Conservation (phyloP, 2,888 invertebrate genomes). For the Saturnia pavonia region DNA sequence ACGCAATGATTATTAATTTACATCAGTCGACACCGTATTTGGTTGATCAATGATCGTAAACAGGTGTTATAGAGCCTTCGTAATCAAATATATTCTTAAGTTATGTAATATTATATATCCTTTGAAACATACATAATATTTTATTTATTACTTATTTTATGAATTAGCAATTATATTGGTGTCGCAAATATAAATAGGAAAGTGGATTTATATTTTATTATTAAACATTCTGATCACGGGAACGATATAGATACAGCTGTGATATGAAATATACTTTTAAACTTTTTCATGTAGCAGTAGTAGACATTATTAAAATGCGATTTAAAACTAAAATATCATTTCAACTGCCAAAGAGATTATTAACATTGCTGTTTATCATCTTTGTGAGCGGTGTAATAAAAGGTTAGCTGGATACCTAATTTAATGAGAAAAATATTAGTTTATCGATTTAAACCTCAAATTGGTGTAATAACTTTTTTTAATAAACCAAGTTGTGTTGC, state of each 20-base stretch:
- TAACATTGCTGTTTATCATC: neutral
- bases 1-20: conserved; percentile 65
- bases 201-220: neutral
- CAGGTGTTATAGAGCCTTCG: conserved; percentile 36
- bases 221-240: neutral
- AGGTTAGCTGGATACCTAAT: neutral
- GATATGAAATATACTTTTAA: neutral
- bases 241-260: neutral
- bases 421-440: neutral
- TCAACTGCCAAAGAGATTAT: neutral
- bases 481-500: too few species aligned
- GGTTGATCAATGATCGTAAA: conserved; percentile 33
- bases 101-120: neutral
- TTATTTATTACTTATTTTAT: neutral
- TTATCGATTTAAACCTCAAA: neutral
- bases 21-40: conserved; percentile 54
- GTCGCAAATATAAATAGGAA: neutral
- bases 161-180: neutral
- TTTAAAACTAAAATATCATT: neutral
- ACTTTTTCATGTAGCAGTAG: neutral
- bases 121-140: neutral
- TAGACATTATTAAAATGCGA: neutral
- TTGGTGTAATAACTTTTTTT: too few species aligned
- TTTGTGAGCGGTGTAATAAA: neutral
- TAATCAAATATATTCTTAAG: neutral